phyloP scores from a whole-genome alignment of 2,797 vertebrate species.

The Gorsachius magnificus region DNA sequence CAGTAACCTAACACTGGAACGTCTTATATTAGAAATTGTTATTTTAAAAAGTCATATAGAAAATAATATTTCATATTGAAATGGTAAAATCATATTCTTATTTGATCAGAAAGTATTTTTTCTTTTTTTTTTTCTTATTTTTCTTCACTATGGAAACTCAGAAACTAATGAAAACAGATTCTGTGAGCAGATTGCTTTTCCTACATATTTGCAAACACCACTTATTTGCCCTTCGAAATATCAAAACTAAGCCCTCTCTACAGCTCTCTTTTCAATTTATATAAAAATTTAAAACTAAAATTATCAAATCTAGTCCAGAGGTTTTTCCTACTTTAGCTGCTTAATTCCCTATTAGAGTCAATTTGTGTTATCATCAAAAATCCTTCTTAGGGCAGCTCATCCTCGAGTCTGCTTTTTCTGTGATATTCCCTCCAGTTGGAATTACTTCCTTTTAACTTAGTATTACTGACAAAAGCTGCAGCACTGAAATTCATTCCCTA shows the following conservation, averaged over 20 bases:
- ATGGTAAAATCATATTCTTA: neutral
- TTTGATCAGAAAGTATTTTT: neutral
- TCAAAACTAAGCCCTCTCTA: neutral
- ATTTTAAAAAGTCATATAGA: neutral
- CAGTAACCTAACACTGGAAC: neutral
- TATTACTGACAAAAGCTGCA: neutral
- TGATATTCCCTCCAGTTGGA: neutral
- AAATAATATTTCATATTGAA: neutral
- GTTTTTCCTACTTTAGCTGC: conserved; percentile 19
- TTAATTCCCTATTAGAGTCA: conserved; percentile 39
- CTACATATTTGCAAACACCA: neutral
- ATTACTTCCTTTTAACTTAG: neutral
- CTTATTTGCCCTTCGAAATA: neutral
- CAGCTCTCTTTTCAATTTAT: neutral
- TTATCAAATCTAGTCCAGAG: neutral
- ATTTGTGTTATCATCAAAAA: conserved; percentile 22
- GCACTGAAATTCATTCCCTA: neutral
- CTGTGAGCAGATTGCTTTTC: neutral
- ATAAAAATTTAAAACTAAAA: conserved; percentile 25
- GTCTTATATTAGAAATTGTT: neutral
- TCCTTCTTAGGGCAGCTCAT: conserved; percentile 43
- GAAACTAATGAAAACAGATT: neutral
- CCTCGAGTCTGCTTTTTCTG: neutral
- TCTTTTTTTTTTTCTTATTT: neutral
- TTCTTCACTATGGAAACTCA: neutral